A percentile compares a stretch with the other conserved stretches of the same genome.
Evolutionary conservation across 2,113 vertebrate species (phyloP).

Genomic region (Hippocampus zosterae): DNA sequence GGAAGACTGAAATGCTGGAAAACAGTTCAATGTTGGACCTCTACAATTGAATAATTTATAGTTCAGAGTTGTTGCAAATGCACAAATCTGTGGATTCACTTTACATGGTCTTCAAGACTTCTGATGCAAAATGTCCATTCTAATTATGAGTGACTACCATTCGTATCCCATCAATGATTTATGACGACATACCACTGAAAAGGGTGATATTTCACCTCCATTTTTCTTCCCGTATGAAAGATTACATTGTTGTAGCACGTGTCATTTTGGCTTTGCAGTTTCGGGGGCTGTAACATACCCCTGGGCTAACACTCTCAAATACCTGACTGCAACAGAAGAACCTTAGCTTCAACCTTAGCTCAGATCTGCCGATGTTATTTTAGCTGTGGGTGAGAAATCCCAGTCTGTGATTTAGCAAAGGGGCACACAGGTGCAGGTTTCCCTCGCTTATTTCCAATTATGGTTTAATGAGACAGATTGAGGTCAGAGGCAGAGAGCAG

Average conservation of each 20-base stretch:
- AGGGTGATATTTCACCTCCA: constrained; percentile 26
- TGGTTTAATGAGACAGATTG: constrained; percentile 68
- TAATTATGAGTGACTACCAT: constrained; percentile 40
- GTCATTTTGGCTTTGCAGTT: constrained; percentile 36
- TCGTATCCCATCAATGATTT: constrained; percentile 33
- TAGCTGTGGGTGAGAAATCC: constrained; percentile 61
- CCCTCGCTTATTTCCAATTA: constrained; percentile 64
- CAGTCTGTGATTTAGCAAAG: constrained; percentile 59
- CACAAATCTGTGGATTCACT: too few relatives aligned
- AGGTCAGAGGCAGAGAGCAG: constrained; percentile 55
- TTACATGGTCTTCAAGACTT: not conserved
- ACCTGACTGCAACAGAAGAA: constrained; percentile 37
- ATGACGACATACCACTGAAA: constrained; percentile 32
- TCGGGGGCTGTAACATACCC: constrained; percentile 46
- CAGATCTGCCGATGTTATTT: constrained; percentile 58
- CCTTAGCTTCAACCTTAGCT: constrained; percentile 42
- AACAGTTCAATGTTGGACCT: too few relatives aligned
- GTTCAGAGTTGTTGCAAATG: too few relatives aligned
- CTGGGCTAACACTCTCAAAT: constrained; percentile 56
- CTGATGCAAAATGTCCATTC: constrained; percentile 25
- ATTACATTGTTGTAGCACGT: constrained; percentile 20
- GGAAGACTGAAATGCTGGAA: too few relatives aligned
- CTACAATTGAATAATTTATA: too few relatives aligned
- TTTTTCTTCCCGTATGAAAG: constrained; percentile 32
- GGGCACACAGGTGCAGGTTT: constrained; percentile 56